Evolutionary conservation across 2,888 invertebrate species (phyloP), one percentile per base, ranked within the genome.

Genomic region (Rhamnusium bicolor): DNA sequence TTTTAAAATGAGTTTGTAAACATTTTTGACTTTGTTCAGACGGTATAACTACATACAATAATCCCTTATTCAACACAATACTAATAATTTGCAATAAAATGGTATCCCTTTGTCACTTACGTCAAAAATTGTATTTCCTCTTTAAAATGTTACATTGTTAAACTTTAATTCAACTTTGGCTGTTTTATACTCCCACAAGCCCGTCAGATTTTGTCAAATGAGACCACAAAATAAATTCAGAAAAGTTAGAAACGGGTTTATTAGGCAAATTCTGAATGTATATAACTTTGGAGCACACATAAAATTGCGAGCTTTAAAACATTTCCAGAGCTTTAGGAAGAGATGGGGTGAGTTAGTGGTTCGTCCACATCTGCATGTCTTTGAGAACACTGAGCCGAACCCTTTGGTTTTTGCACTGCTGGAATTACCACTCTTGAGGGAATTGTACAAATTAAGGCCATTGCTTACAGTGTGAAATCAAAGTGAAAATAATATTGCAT

Each of bases 391-490:
- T 14, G 56, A 14, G 40, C 56, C 27, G 19, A 67, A 54, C 69
- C 62, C 56, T 69, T 62, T 69, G 69, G 62, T 69, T 69, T 69
- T 69, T 69, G 49, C 69, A 18, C 40, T 61, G 62, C 16, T 56
- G 62, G 56, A 54, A 69, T 69, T 60, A 54, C 61, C 62, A 69
- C 62, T 63, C 69, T 69, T 63, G 47, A 51, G 61, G 62, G 69
- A 63, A 54, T 69, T 61, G 62, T 32, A 47, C 18, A 54, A 54
- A 54, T 69, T 69, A 69, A 27, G 46, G 46, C 12, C 40, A 5
- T 46, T 19, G 29, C 24, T 19, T 54, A 54, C 54, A 54, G 54
- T 12, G 27, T 24, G 54, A n/a, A 32, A 32, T 32, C 32, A 32
- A 32, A 32, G 32, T 10, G 10, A 12, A 32, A 10, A 32, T 12